Base-by-base conservation (phyloP, 53 echinoderm and acorn worm genomes). In the Paracentrotus lividus region DNA sequence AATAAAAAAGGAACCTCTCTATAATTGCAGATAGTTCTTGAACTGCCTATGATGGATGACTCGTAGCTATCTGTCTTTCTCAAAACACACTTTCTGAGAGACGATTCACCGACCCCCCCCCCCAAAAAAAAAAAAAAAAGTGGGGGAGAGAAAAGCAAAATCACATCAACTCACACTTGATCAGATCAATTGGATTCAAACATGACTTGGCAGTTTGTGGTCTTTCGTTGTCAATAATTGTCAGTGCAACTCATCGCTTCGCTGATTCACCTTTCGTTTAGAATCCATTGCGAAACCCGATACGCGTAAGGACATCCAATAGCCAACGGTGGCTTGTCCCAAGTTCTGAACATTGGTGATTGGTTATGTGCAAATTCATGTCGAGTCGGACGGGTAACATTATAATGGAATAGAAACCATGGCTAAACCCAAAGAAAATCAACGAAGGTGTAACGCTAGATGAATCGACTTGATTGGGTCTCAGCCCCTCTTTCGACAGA, bases 401-500 rank as follows among this genome's bases (percentile, higher is more conserved):
- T 72, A 40, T 72, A 32, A 38, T 4, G 81, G 26, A 81, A 81
- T n/a, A 81, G 81, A 45, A 81, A 47, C 45, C 81, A 1, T n/a
- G 81, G 14, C 27, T 44, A 81, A 72, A 8, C n/a, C 47, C 85
- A 32, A 86, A 86, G 86, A 86, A 56, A 33, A 33, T 86, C 86
- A 56, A 33, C 21, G 32, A 3, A 56, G 56, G 56, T 86, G 86
- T 86, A 86, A 86, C 57, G 86, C 86, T 55, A 86, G 29, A 86
- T 55, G 86, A 55, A 53, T 56, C 86, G 21, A 56, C 86, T 55
- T 86, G 54, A 86, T 86, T 86, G 86, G 54, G 49, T 52, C 53
- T 86, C 86, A 86, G 56, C 24, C 36, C 56, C 36, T 81, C 86
- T 86, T 8, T 55, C 56, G 86, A 55, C 86, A 86, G 86, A 54